Conservation (phyloP, 2,888 invertebrate species). For the Archaeoteleia sp. region DNA sequence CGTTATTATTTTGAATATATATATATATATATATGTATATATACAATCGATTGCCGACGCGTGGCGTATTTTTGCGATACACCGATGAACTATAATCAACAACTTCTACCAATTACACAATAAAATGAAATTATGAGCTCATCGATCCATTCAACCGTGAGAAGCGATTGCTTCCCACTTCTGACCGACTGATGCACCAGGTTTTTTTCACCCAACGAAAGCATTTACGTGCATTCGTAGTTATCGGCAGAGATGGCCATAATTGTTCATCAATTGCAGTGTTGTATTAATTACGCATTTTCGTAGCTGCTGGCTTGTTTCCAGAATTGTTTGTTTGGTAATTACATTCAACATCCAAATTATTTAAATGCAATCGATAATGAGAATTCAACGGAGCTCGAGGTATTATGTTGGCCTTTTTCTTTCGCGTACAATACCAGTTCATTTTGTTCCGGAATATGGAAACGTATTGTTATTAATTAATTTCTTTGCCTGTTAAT, state of each 20-base stretch:
- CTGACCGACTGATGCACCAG: conserved; percentile 20
- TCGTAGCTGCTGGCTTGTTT: conserved; percentile 24
- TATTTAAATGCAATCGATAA: conserved; percentile 42
- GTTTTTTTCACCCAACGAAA: conserved; percentile 22
- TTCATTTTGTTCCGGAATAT: conserved; percentile 24
- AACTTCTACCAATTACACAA: conserved; percentile 46
- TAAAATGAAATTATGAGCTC: conserved; percentile 45
- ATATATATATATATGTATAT: too few species aligned
- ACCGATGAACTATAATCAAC: conserved; percentile 37
- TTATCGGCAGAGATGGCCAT: conserved; percentile 20
- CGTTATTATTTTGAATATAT: too few species aligned
- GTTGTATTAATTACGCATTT: conserved; percentile 45
- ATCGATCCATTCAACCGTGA: conserved; percentile 37
- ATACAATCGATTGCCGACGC: conserved; percentile 32
- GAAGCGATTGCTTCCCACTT: conserved; percentile 45
- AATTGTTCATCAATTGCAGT: conserved; percentile 31
- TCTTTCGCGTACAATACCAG: conserved; percentile 14
- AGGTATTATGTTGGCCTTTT: conserved; percentile 24
- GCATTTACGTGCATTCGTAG: conserved; percentile 16
- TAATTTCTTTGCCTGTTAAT: too few species aligned
- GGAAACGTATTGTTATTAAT: too few species aligned
- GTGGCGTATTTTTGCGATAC: conserved; percentile 37
- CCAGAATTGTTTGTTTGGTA: conserved; percentile 35
- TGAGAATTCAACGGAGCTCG: conserved; percentile 29
- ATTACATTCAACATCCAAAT: conserved; percentile 32